phyloP scores from a whole-genome alignment of 2,797 vertebrate genomes.

The Hipposideros larvatus region DNA sequence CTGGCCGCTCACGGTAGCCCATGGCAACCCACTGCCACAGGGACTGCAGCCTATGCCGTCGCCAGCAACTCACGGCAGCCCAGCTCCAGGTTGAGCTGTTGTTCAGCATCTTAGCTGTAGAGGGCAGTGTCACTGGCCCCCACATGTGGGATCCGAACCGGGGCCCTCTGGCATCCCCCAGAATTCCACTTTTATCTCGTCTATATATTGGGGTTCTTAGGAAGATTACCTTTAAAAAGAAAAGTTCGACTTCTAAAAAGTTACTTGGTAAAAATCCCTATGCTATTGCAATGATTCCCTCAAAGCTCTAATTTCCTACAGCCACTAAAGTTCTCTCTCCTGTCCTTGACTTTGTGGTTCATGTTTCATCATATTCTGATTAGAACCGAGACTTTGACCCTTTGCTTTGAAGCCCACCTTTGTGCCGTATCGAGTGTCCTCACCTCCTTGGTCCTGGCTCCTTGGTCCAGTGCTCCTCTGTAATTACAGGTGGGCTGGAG shows the following conservation, averaged over 20 bases:
- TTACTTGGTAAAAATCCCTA: neutral
- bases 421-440: neutral
- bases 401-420: neutral
- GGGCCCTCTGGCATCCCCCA: too few species aligned
- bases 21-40: too few species aligned
- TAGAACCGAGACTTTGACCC: neutral
- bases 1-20: too few species aligned
- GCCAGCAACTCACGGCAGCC: too few species aligned
- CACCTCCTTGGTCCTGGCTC: neutral
- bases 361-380: neutral
- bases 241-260: neutral
- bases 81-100: too few species aligned
- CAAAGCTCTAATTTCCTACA: neutral
- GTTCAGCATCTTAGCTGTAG: too few species aligned
- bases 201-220: neutral
- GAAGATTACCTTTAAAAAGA: neutral
- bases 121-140: too few species aligned
- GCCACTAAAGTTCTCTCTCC: neutral
- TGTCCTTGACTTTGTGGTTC: neutral
- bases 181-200: neutral
- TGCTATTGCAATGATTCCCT: neutral
- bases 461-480: neutral
- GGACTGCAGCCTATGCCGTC: too few species aligned
- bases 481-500: neutral
- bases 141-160: too few species aligned